Evolutionary conservation across 1,140 invertebrate species (phyloP), one percentile per base, ranked within the genome.

Genomic region (Drosophila lini): DNA sequence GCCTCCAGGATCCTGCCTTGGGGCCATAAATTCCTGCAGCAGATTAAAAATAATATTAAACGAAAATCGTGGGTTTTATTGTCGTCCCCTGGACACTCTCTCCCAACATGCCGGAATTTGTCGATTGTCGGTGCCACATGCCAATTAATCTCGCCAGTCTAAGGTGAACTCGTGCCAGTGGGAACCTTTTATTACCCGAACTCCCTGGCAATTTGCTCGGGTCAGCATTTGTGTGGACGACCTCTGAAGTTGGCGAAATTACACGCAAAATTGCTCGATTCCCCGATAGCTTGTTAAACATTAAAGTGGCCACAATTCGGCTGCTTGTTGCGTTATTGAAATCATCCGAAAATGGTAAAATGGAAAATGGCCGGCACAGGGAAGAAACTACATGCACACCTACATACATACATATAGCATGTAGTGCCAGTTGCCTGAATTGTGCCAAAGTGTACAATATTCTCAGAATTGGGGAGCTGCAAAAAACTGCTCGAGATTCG

Each of bases 21-120:
- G 56, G 47, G 70, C 63, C 64, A 86, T 88, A 82, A 86, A 89
- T 64, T 88, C 74, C 44, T 77, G 67, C 62, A 58, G 61, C 63
- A 84, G 84, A 89, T 89, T 89, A 89, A 89, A 89, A 84, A 79
- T 84, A 89, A 89, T 89, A 89, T 84, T 81, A 81, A 89, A 89
- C 78, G 80, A 63, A 89, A 83, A 88, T 89, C 77, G 84, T 84
- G 68, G 80, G 77, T 89, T 89, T 89, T 78, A 84, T 81, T 89
- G 73, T 73, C 69, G 36, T 71, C 36, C 34, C 28, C 32, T 47
- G 68, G 70, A 61, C 68, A 73, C 57, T 56, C 41, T 7, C 31
- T 19, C 6, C 53, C 10, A 11, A 38, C 52, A 34, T 45, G 7
- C 15, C 28, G 19, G 38, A 48, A 58, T 32, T 44, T 32, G 31